Percentiles rank a stretch among this genome's conserved stretches.
Evolutionary conservation across 2,113 vertebrate species (phyloP).

Genomic region (Amia ocellicauda): DNA sequence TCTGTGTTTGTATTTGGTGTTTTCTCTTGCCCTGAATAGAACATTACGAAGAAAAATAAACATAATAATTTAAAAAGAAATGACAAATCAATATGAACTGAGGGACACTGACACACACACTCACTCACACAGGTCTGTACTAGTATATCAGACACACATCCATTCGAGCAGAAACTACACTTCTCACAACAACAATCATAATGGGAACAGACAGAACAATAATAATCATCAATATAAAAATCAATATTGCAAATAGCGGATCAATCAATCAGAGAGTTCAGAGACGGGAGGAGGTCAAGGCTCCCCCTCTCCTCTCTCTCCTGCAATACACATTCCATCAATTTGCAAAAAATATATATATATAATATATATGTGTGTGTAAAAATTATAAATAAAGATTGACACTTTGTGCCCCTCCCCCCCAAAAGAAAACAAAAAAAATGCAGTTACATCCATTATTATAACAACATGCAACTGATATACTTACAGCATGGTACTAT

Average conservation of each 20-base stretch:
- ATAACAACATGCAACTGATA: slow-evolving; percentile 68
- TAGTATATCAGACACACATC: slow-evolving; percentile 28
- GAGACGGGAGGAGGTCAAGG: too few relatives aligned
- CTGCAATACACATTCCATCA: slow-evolving; percentile 47
- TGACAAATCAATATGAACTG: too few relatives aligned
- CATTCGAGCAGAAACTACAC: slow-evolving; percentile 20
- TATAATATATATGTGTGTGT: slow-evolving; percentile 50
- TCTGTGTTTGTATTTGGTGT: too few relatives aligned
- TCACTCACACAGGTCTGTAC: slow-evolving; percentile 36
- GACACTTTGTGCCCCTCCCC: slow-evolving; percentile 8
- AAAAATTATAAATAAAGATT: slow-evolving; percentile 71
- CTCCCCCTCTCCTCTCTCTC: too few relatives aligned
- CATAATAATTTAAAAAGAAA: too few relatives aligned
- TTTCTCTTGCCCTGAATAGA: too few relatives aligned
- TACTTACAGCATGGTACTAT: slow-evolving; percentile 66
- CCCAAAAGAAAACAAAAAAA: slow-evolving; percentile 59
- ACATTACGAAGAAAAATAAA: too few relatives aligned
- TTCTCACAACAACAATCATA: slow-evolving; percentile 24
- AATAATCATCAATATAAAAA: slow-evolving; percentile 40
- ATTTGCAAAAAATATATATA: slow-evolving; percentile 30
- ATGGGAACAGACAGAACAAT: slow-evolving; percentile 28
- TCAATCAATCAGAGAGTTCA: too few relatives aligned
- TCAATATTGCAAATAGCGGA: slow-evolving; percentile 41
- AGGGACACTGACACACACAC: slow-evolving; percentile 23
- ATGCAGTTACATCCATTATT: slow-evolving; percentile 65